Conservation (phyloP, 2,888 invertebrate genomes). For the Xestobium rufovillosum region DNA sequence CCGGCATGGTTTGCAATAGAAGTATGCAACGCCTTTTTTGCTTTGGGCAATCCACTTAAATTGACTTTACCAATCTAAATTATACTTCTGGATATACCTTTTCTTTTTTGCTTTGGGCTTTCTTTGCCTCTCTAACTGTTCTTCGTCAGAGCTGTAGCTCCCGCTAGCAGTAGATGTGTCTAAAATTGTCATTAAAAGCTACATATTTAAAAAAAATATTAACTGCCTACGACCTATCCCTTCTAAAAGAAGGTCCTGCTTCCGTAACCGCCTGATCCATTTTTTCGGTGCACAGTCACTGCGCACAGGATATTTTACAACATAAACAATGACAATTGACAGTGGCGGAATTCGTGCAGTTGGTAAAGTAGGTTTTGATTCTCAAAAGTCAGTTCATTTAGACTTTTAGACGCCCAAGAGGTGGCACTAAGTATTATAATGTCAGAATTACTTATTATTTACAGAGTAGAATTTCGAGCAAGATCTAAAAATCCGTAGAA, state of each 20-base stretch:
- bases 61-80: background rate
- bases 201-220: too few species aligned
- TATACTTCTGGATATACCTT: conserved; percentile 1
- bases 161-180: background rate
- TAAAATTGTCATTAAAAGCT: too few species aligned
- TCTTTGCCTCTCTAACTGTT: background rate
- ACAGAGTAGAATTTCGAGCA: too few species aligned
- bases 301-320: too few species aligned
- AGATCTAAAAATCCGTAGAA: conserved; percentile 1
- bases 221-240: too few species aligned
- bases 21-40: background rate
- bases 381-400: too few species aligned
- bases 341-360: too few species aligned
- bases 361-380: too few species aligned
- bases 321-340: background rate
- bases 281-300: too few species aligned
- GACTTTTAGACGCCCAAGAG: too few species aligned
- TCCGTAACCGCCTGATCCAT: background rate
- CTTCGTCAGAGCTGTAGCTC: background rate
- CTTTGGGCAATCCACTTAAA: background rate
- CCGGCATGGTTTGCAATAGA: conserved; percentile 1
- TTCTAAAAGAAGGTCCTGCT: background rate
- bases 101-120: background rate
- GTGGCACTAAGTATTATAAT: too few species aligned
- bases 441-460: too few species aligned